These are phyloP conservation scores for Typhlichthys subterraneus DNA, from an alignment of 2,797 vertebrate species.

Conservation along the genomic window DNA sequence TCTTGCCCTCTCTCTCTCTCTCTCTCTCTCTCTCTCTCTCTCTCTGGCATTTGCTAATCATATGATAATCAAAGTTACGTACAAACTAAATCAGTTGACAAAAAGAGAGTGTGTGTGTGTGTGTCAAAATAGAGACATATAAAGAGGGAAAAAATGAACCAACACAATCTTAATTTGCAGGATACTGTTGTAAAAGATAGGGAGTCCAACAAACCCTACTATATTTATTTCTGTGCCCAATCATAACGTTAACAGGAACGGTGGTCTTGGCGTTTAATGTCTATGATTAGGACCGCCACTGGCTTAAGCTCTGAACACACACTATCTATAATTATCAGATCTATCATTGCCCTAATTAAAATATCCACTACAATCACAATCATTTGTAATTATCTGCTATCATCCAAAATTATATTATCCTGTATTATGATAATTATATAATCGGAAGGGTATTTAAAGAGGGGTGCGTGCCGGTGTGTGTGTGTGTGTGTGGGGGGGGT, in stretches of 20 bases:
- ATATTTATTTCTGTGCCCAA: neutral
- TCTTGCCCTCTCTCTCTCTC: slow-evolving; percentile 11
- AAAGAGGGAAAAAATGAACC: neutral
- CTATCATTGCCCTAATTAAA: slow-evolving; percentile 57
- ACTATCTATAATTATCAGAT: slow-evolving; percentile 50
- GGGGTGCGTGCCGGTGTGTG: slow-evolving; percentile 24
- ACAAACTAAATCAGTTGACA: neutral
- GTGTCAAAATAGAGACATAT: neutral
- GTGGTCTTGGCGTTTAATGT: slow-evolving; percentile 14
- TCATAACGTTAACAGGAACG: slow-evolving; percentile 18
- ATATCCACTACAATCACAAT: slow-evolving; percentile 51
- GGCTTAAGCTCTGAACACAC: slow-evolving; percentile 24
- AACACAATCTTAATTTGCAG: neutral
- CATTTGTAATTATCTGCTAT: slow-evolving; percentile 55
- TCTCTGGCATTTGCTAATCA: neutral
- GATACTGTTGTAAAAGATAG: neutral
- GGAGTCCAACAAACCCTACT: slow-evolving; percentile 5
- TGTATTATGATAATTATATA: slow-evolving; percentile 57
- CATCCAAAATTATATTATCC: slow-evolving; percentile 58
- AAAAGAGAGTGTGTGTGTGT: neutral
- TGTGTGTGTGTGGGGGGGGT: neutral
- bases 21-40: neutral
- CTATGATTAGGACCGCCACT: slow-evolving; percentile 42
- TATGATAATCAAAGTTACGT: neutral
- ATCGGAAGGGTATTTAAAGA: slow-evolving; percentile 56